phyloP scores from a whole-genome alignment of 2,113 vertebrate genomes.

The Sorex araneus region DNA sequence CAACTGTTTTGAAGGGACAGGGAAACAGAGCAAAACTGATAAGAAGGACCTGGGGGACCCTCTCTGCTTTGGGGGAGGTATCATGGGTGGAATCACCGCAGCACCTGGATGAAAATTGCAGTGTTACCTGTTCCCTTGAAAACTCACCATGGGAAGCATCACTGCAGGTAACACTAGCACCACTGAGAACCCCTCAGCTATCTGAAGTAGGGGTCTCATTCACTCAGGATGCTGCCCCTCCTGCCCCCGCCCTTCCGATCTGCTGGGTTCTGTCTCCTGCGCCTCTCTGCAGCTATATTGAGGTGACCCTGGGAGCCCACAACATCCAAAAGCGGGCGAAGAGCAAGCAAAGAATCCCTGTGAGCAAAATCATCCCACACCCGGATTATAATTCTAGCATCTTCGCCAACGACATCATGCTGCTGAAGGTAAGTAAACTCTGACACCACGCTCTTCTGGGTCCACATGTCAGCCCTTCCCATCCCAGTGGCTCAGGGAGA shows the following conservation, averaged over 20 bases:
- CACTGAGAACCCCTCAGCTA: not conserved
- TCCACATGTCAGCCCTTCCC: too few species aligned
- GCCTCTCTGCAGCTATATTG: not conserved
- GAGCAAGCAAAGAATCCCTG: slow-evolving; percentile 38
- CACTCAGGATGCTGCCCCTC: not conserved
- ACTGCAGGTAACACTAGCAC: too few species aligned
- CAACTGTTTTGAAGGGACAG: not conserved
- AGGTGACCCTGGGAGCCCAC: slow-evolving; percentile 71
- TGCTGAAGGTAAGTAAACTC: slow-evolving; percentile 66
- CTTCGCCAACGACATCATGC: slow-evolving; percentile 7
- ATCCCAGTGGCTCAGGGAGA: not conserved
- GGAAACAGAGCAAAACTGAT: too few species aligned
- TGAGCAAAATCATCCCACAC: slow-evolving; percentile 6
- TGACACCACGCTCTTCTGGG: too few species aligned
- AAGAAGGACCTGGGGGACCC: too few species aligned
- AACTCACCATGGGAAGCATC: not conserved
- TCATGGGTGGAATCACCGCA: too few species aligned
- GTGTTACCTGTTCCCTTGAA: too few species aligned
- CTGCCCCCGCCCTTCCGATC: not conserved
- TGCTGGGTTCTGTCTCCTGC: not conserved
- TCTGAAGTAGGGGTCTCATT: not conserved
- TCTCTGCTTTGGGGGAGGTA: too few species aligned
- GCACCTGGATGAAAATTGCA: too few species aligned
- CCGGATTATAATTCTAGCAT: not conserved
- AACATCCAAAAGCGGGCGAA: slow-evolving; percentile 39